Evolutionary conservation across 1,140 invertebrate species (phyloP).

Genomic region (Sitodiplosis mosellana): DNA sequence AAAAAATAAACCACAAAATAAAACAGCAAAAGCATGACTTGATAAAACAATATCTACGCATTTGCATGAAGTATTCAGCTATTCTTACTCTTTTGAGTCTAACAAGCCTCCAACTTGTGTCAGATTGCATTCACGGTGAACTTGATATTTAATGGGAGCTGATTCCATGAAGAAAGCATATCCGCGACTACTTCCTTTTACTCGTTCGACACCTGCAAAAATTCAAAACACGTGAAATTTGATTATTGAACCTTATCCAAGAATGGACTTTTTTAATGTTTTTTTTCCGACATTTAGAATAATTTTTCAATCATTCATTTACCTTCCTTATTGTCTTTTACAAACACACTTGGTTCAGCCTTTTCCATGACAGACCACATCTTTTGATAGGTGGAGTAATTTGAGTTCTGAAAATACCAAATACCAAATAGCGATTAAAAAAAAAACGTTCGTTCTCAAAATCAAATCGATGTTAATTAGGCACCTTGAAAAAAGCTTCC

Average conservation of each 20-base stretch:
- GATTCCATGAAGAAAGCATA: slow-evolving; percentile 73
- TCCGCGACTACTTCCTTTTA: slow-evolving; percentile 31
- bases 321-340: slow-evolving; percentile 52
- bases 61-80: too few species aligned
- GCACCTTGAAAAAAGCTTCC: too few species aligned
- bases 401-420: slow-evolving; percentile 32
- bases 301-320: too few species aligned
- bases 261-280: slow-evolving; percentile 33
- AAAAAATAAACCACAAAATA: too few species aligned
- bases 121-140: slow-evolving; percentile 49
- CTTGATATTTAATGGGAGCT: slow-evolving; percentile 52
- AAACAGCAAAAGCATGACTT: slow-evolving; percentile 26
- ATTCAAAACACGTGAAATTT: too few species aligned
- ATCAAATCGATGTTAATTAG: too few species aligned
- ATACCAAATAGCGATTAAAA: too few species aligned
- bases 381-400: slow-evolving; percentile 49
- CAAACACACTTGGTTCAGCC: slow-evolving; percentile 54
- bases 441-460: too few species aligned
- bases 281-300: slow-evolving; percentile 35
- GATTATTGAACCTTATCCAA: too few species aligned
- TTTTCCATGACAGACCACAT: slow-evolving; percentile 54
- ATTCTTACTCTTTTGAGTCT: slow-evolving; percentile 65
- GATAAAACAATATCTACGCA: too few species aligned
- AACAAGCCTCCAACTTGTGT: slow-evolving; percentile 66
- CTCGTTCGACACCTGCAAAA: slow-evolving; percentile 14